Evolutionary conservation across 2,113 vertebrate species (phyloP).

Genomic region (Albula goreensis): DNA sequence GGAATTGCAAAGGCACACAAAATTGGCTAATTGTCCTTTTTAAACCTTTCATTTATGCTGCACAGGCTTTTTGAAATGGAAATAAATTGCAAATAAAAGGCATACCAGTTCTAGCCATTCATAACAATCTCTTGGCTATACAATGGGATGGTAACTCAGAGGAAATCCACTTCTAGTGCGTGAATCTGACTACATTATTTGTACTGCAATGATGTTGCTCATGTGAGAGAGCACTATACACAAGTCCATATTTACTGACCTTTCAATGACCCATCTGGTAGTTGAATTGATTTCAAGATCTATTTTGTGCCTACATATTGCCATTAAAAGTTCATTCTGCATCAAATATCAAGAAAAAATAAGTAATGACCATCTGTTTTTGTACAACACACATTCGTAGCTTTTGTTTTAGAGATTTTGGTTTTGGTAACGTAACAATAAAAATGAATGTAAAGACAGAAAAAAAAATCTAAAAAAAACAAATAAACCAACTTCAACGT

Average conservation of each 20-base stretch:
- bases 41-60: constrained; percentile 60
- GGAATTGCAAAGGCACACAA: constrained; percentile 73
- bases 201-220: neutral
- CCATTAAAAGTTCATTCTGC: neutral
- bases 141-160: constrained; percentile 56
- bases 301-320: neutral
- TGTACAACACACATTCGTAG: constrained; percentile 66
- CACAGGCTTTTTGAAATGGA: constrained; percentile 35
- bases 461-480: constrained; percentile 38
- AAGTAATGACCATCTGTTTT: constrained; percentile 49
- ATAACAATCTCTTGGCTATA: constrained; percentile 39
- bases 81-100: constrained; percentile 40
- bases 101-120: constrained; percentile 39
- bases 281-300: neutral
- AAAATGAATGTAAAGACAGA: constrained; percentile 49
- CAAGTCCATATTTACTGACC: constrained; percentile 21
- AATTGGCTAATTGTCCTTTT: constrained; percentile 64
- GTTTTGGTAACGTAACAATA: constrained; percentile 59
- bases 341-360: constrained; percentile 30
- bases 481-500: constrained; percentile 51
- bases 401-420: constrained; percentile 59
- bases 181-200: neutral
- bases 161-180: constrained; percentile 42
- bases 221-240: constrained; percentile 5
- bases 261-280: neutral